phyloP scores from a whole-genome alignment of 2,888 invertebrate species.

The Eudasyphora cyanicolor region DNA sequence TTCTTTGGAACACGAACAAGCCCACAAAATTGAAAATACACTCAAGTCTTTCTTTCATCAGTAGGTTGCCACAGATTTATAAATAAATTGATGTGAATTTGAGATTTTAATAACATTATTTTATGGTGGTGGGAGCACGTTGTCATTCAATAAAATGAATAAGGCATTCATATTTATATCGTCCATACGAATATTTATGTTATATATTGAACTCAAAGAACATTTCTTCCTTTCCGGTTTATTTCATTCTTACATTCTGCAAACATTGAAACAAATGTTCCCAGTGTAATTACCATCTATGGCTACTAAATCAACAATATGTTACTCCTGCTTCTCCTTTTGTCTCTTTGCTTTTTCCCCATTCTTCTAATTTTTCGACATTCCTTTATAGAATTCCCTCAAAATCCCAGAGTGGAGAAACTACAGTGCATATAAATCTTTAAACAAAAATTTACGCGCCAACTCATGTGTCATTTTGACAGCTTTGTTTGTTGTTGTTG shows the following conservation, averaged over 20 bases:
- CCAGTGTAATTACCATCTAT: slow-evolving; percentile 8
- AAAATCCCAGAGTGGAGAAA: not conserved
- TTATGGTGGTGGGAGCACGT: too few species aligned
- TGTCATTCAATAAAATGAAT: too few species aligned
- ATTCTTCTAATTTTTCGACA: not conserved
- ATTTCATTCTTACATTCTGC: too few species aligned
- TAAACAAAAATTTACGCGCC: slow-evolving; percentile 32
- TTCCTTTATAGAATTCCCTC: not conserved
- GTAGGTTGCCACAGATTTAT: not conserved
- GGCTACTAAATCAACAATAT: not conserved
- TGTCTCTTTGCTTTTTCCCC: not conserved
- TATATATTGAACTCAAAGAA: too few species aligned
- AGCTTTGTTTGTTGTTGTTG: slow-evolving; percentile 15
- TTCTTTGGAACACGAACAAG: not conserved
- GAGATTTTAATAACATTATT: too few species aligned
- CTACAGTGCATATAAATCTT: slow-evolving; percentile 12
- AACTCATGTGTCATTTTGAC: slow-evolving; percentile 49
- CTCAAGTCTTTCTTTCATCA: not conserved
- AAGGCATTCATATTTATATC: too few species aligned
- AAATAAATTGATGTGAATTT: too few species aligned
- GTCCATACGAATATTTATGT: too few species aligned
- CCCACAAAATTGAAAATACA: slow-evolving; percentile 7
- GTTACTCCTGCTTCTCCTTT: not conserved
- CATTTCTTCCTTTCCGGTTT: too few species aligned
- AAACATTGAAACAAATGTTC: too few species aligned